These are phyloP conservation scores for Sarcoramphus papa DNA, from an alignment of 2,797 vertebrate species.

Conservation along the genomic window DNA sequence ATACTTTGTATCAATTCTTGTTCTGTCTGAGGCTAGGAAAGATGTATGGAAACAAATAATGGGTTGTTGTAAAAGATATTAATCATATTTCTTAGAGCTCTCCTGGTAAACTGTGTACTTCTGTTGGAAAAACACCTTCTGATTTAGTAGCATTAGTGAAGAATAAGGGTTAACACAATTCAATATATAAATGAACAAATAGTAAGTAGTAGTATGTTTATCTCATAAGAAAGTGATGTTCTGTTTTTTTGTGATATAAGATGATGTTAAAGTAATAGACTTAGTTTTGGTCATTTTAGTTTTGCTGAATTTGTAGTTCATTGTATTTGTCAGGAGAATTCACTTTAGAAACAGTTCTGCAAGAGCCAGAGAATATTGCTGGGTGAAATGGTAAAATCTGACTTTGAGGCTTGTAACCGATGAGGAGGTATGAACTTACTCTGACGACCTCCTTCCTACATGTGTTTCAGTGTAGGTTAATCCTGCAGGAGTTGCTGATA, in stretches of 20 bases:
- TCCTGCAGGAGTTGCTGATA: background rate
- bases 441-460: background rate
- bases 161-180: background rate
- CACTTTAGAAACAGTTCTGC: background rate
- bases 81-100: background rate
- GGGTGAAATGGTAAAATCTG: background rate
- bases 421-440: too few relatives aligned
- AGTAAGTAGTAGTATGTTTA: background rate
- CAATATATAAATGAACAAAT: fast-evolving
- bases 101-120: background rate
- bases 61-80: background rate
- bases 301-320: background rate
- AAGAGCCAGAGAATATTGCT: background rate
- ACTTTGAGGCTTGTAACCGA: background rate
- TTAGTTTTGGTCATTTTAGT: background rate
- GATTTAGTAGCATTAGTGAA: background rate
- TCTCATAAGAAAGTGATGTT: background rate
- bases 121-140: background rate
- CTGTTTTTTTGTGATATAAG: background rate
- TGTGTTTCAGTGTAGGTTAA: background rate
- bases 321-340: background rate
- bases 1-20: background rate
- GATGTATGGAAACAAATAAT: background rate
- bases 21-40: background rate
- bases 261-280: background rate